These are phyloP conservation scores for Mionectes olivaceus DNA, from an alignment of 2,797 vertebrate genomes.

Conservation along the genomic window DNA sequence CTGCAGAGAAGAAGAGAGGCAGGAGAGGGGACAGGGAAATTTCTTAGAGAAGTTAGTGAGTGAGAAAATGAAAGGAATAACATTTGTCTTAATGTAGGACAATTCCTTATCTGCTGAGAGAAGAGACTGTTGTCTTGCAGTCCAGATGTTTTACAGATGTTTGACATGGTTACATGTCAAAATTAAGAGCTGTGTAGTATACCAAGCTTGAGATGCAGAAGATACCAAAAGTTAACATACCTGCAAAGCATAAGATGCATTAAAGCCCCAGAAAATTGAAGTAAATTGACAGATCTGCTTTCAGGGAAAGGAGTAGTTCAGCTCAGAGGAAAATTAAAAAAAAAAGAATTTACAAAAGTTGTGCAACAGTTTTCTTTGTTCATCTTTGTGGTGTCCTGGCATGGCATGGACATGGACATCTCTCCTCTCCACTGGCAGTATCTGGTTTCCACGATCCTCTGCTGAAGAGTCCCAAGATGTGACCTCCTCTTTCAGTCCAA, in stretches of 20 bases:
- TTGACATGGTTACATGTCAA: background rate
- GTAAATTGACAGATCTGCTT: background rate
- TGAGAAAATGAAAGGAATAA: background rate
- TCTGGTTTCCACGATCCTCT: background rate
- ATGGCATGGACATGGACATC: background rate
- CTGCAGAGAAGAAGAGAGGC: background rate
- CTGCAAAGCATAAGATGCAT: background rate
- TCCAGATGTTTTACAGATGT: background rate
- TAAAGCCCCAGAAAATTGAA: background rate
- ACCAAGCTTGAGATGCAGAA: background rate
- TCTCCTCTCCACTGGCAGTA: background rate
- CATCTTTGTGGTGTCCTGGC: background rate
- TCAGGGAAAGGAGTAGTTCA: background rate
- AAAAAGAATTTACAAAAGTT: accelerated
- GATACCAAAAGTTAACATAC: background rate
- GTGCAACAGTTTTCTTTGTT: background rate
- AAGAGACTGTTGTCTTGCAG: background rate
- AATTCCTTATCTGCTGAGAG: background rate
- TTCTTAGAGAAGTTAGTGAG: background rate
- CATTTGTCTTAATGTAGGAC: background rate
- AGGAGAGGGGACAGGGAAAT: background rate
- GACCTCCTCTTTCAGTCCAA: background rate
- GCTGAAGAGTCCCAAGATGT: background rate
- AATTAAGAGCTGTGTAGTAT: background rate
- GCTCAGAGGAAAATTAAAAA: background rate